Base-by-base conservation (phyloP, 2,113 vertebrate species). In the Lepisosteus osseus region DNA sequence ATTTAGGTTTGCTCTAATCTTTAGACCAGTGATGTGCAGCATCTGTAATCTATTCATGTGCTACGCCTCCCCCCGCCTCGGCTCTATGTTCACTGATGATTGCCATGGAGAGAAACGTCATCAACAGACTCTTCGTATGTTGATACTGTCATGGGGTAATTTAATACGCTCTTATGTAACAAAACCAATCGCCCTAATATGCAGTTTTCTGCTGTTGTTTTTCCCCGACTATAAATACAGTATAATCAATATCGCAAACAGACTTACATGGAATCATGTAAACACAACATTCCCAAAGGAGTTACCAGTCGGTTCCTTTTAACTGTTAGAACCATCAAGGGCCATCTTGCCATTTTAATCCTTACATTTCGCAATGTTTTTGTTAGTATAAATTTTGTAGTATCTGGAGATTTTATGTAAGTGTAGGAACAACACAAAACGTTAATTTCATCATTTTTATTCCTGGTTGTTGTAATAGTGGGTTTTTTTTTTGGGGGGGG, bases 81-180 rank as follows among this genome's bases (percentile, higher is more conserved):
- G 54, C 64, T 15, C 54, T 64, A 41, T 42, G 62, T 55, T 66
- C 14, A 41, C 64, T 47, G 64, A 63, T 63, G 65, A 69, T 69
- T 69, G 67, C 54, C 67, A 69, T 66, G 54, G 54, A 67, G 63
- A 45, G 54, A 51, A 54, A 67, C 72, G 42, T 69, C 67, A 69
- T 54, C 67, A 17, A 55, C 43, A 57, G 13, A 62, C 15, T 15
- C 44, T 54, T 62, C 45, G 17, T 45, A 73, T 54, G 56, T 51
- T 66, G n/a, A 68, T 67, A 45, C 29, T 47, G 47, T 73, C 43
- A n/a, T 73, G 13, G 45, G 51, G 43, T 54, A 65, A 40, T 67
- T 42, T 17, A 68, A 73, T 67, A 47, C 45, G 45, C 59, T 45
- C 51, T 68, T 42, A 57, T 2, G 12, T 14, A 55, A 55, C 40